A percentile compares a stretch with the other conserved stretches of the same genome.
phyloP scores from a whole-genome alignment of 2,113 vertebrate species.

The Alaudala cheleensis region DNA sequence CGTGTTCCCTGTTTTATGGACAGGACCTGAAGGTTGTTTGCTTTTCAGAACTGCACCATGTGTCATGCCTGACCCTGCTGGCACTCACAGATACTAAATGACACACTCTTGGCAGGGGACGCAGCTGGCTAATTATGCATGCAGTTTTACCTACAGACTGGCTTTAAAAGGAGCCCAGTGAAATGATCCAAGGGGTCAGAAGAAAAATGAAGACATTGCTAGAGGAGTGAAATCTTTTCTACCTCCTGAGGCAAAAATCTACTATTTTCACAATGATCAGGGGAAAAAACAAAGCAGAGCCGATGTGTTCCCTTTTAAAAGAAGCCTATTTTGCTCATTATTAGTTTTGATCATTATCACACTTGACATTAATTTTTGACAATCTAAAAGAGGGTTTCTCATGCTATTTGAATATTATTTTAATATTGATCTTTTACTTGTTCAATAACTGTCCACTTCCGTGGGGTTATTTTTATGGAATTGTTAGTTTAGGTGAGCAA shows the following conservation, averaged over 20 bases:
- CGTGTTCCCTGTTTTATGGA: slow-evolving; percentile 52
- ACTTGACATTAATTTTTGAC: not conserved
- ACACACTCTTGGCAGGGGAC: slow-evolving; percentile 44
- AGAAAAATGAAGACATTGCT: slow-evolving; percentile 27
- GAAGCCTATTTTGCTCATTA: not conserved
- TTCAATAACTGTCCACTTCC: not conserved
- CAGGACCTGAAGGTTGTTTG: slow-evolving; percentile 34
- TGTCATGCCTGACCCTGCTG: slow-evolving; percentile 50
- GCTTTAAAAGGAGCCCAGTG: slow-evolving; percentile 22
- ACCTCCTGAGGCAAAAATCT: slow-evolving; percentile 14
- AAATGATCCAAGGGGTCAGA: slow-evolving; percentile 45
- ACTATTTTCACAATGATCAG: not conserved
- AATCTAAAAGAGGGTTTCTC: not conserved
- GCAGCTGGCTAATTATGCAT: slow-evolving; percentile 53
- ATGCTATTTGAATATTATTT: not conserved
- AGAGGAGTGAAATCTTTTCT: not conserved
- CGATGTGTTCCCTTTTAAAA: slow-evolving; percentile 12
- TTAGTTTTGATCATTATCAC: not conserved
- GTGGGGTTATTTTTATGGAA: not conserved
- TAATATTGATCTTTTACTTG: not conserved
- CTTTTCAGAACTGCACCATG: slow-evolving; percentile 53
- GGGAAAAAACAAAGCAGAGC: not conserved
- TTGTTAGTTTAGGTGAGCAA: not conserved
- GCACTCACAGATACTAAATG: slow-evolving; percentile 26
- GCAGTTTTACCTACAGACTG: slow-evolving; percentile 24